phyloP scores from a whole-genome alignment of 2,113 vertebrate species.

The Tachysurus fulvidraco region DNA sequence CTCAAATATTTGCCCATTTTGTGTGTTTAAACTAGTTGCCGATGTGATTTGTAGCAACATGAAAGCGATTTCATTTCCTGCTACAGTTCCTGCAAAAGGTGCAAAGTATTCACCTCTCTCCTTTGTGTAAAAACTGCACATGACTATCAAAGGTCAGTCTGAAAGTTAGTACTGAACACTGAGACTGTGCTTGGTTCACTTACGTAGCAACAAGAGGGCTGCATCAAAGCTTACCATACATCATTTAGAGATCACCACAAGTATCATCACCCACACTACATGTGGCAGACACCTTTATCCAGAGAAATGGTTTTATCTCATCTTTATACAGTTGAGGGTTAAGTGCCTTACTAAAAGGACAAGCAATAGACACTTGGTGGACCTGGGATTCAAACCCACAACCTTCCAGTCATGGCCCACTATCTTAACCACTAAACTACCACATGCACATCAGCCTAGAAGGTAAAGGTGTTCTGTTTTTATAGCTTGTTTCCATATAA shows the following conservation, averaged over 20 bases:
- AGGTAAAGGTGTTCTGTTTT: background rate
- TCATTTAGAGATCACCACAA: background rate
- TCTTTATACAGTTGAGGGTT: no score
- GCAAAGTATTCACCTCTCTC: background rate
- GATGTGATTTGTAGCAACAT: background rate
- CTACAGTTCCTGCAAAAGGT: background rate
- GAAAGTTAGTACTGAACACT: no score
- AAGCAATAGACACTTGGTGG: no score
- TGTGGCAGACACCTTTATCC: no score
- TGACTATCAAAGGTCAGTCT: background rate
- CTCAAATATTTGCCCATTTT: background rate
- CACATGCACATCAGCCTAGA: background rate
- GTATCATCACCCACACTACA: background rate
- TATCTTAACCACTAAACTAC: no score
- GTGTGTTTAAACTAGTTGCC: background rate
- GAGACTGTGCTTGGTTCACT: no score
- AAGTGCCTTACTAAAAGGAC: no score
- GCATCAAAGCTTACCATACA: no score
- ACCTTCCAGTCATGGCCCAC: no score
- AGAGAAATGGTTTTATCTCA: no score
- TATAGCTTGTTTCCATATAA: background rate
- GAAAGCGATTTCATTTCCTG: background rate
- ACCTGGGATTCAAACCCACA: no score
- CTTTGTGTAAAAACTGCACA: background rate
- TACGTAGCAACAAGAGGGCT: no score